Evolutionary conservation across 2,113 vertebrate species (phyloP), one percentile per base, ranked within the genome.

Genomic region (Indicator indicator): DNA sequence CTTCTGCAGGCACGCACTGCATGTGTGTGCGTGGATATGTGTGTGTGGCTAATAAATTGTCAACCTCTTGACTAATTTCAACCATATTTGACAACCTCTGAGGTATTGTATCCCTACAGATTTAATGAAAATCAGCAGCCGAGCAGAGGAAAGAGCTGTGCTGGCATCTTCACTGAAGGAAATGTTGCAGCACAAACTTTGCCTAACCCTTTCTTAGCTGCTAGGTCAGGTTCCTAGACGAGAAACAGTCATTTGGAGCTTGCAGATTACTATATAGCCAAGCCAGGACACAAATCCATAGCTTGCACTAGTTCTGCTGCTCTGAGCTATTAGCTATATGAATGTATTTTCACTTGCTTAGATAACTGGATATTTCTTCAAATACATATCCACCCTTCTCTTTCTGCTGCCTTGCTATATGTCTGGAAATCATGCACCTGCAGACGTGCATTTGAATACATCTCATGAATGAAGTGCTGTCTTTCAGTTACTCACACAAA

Each of bases 11-110:
- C 88, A 89, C 2, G 2, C 0, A 0, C 59, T 73, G 75, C 68
- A 78, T 0, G 2, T 79, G 82, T 69, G 67, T 33, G 55, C 2
- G 1, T 44, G 26, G 36, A 7, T 38, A 42, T 44, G 23, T 44
- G 38, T 32, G 78, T 89, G 78, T 70, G 67, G 73, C 50, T 67
- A 72, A 83, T 70, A 79, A 50, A 63, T 68, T 77, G 75, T 81
- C 86, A 88, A 20, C 19, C 44, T 76, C 84, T 68, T 89, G 48
- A 56, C 54, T 95, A 75, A 84, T 92, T 89, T 92, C 91, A 91
- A 75, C 54, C 46, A 59, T 83, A 89, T 88, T 76, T 88, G 40
- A 71, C 48, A 78, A 33, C 68, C 83, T 80, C 19, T 3, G 54
- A 83, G 32, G 23, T 70, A 77, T 32, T 30, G 28, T 44, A 54